phyloP scores from a whole-genome alignment of 2,113 vertebrate genomes.

The Eurypyga helias region DNA sequence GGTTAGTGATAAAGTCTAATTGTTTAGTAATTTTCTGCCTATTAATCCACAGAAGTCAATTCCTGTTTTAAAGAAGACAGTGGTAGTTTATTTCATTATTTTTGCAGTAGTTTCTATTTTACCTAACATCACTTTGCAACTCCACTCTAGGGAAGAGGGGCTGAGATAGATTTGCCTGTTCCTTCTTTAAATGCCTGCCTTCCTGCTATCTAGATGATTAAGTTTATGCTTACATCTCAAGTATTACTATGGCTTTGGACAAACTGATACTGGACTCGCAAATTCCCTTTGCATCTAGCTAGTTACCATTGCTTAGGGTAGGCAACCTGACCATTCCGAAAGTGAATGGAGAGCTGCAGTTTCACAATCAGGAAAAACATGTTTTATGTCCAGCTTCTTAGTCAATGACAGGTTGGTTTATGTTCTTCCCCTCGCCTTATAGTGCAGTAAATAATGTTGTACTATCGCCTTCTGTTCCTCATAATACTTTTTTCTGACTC shows the following conservation, averaged over 20 bases:
- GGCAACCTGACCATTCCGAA: not conserved
- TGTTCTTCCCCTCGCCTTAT: not conserved
- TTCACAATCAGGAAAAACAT: not conserved
- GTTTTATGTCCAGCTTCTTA: not conserved
- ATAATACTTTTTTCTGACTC: slow-evolving; percentile 31
- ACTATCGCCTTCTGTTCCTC: not conserved
- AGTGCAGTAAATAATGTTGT: not conserved
- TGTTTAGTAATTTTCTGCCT: not conserved
- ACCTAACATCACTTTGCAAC: not conserved
- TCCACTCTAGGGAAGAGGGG: not conserved
- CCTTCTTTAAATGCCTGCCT: not conserved
- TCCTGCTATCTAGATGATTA: not conserved
- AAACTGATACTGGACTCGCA: not conserved
- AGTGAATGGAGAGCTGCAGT: not conserved
- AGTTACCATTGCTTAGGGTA: not conserved
- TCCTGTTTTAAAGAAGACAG: not conserved
- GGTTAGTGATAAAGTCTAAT: not conserved
- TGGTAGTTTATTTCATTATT: not conserved
- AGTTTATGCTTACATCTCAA: not conserved
- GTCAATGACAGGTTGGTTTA: not conserved
- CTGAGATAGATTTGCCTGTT: not conserved
- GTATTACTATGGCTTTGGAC: not conserved
- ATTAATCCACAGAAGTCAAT: not conserved
- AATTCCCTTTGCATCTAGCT: not conserved
- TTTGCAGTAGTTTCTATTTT: not conserved